Percentiles rank a stretch among this genome's conserved stretches.
phyloP scores from a whole-genome alignment of 2,797 vertebrate genomes.

The Alcedo quadribrachys region DNA sequence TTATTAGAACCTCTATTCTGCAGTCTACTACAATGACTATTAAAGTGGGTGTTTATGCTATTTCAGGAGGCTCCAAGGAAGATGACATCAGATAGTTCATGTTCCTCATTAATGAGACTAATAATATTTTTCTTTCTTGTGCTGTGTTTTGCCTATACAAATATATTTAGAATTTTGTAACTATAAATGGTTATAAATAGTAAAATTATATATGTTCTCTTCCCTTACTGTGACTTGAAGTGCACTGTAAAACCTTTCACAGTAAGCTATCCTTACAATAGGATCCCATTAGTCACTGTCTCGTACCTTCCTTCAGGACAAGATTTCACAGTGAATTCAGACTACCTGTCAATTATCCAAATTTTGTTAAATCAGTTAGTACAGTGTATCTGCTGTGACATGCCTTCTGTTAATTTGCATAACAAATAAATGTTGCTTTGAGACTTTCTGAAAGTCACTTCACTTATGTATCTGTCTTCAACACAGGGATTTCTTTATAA shows the following conservation, averaged over 20 bases:
- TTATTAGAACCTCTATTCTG: background rate
- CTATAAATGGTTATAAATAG: background rate
- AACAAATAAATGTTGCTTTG: background rate
- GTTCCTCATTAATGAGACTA: background rate
- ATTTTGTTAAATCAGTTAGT: background rate
- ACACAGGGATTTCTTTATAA: background rate
- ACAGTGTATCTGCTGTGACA: background rate
- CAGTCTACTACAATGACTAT: background rate
- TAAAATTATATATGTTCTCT: background rate
- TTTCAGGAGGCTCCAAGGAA: background rate
- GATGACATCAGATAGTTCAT: background rate
- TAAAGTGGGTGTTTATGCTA: background rate
- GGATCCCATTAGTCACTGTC: background rate
- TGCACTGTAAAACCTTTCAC: background rate
- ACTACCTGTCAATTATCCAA: background rate
- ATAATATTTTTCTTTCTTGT: background rate
- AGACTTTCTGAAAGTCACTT: background rate
- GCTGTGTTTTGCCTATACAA: background rate
- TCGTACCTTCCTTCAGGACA: background rate
- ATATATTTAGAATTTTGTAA: background rate
- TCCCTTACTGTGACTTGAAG: background rate
- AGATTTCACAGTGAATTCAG: background rate
- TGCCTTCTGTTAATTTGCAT: background rate
- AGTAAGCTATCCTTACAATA: background rate
- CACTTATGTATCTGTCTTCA: background rate